These are phyloP conservation scores for Eristalinus sepulchralis DNA, from an alignment of 2,888 invertebrate species.

Conservation along the genomic window DNA sequence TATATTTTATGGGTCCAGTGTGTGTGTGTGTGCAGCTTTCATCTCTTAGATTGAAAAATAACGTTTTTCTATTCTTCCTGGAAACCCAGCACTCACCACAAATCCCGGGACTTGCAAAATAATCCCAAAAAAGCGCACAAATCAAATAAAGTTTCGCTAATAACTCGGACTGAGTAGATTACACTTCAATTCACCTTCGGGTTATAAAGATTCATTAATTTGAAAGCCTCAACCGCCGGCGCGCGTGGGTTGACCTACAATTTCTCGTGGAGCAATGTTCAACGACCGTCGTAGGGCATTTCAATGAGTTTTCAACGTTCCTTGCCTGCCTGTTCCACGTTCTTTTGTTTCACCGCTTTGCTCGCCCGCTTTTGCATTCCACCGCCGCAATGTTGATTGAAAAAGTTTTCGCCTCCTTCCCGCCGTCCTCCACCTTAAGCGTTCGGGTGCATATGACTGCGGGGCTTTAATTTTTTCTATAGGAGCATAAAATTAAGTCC, in stretches of 20 bases:
- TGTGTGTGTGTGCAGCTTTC: not conserved
- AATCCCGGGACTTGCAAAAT: not conserved
- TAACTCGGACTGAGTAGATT: constrained; percentile 5
- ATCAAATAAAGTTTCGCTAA: constrained; percentile 7
- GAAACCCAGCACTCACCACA: not conserved
- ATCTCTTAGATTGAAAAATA: not conserved
- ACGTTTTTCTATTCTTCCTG: not conserved
- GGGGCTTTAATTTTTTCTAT: not conserved
- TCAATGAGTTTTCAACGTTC: not conserved
- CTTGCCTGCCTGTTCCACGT: not conserved
- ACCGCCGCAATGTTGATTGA: not conserved
- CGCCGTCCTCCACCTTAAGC: not conserved
- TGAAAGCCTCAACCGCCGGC: constrained; percentile 6
- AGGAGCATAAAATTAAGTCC: not conserved
- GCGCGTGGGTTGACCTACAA: constrained; percentile 24
- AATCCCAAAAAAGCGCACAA: not conserved
- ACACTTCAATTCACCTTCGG: not conserved
- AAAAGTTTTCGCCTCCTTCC: not conserved
- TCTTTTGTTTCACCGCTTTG: not conserved
- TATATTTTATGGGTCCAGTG: not conserved
- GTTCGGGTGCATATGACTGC: not conserved
- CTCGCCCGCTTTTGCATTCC: not conserved
- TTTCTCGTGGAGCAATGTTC: not conserved
- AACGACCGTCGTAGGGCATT: not conserved
- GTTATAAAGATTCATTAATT: constrained; percentile 25